Base-by-base conservation (phyloP, 2,113 vertebrate species). In the Microtus richardsoni region DNA sequence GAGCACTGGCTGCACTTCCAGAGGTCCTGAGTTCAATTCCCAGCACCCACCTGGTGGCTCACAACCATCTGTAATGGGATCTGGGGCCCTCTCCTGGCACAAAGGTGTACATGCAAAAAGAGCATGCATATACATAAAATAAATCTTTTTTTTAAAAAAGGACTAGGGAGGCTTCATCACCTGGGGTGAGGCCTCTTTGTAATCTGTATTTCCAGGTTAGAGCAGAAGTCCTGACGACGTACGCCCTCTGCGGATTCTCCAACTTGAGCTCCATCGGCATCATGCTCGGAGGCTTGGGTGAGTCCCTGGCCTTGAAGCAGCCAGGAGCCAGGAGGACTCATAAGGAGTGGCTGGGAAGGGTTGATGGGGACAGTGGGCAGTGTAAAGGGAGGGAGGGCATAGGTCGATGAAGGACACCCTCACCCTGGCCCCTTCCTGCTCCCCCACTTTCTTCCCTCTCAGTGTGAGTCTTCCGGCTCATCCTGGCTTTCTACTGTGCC, bases 251-350 rank as follows among this genome's bases (percentile, higher is more conserved):
- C 41, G 99, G 99, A 66, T 99, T 99, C 3, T 99, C 99, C 96
- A 99, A 99, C 98, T 94, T 99, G 92, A 99, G 99, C 97, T 99
- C 99, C 83, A 98, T 99, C 2, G 99, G 99, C 30, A 99, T 99
- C 97, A 98, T 99, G 98, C 98, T 99, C 70, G 99, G 99, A 97
- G 99, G 99, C 93, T 98, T 99, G 39, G 96, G 99, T 99, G 98
- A 99, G 99, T 98, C 30, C 41, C 17, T 33, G 36, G 44, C 33
- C 62, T 41, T 28, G 26, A 9, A 3, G 39, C 5, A 0, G 1
- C n/a, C 44, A 4, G 3, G 66, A 36, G 62, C n/a, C 0, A 2
- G 82, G 64, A 30, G 44, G 54, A 5, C 41, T 16, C 78, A 17
- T 17, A 16, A 5, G 4, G n/a, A 87, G 39, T 10, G 47, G 44